These are phyloP conservation scores for Acanthis flammea DNA, from an alignment of 2,797 vertebrate genomes.

Conservation along the genomic window DNA sequence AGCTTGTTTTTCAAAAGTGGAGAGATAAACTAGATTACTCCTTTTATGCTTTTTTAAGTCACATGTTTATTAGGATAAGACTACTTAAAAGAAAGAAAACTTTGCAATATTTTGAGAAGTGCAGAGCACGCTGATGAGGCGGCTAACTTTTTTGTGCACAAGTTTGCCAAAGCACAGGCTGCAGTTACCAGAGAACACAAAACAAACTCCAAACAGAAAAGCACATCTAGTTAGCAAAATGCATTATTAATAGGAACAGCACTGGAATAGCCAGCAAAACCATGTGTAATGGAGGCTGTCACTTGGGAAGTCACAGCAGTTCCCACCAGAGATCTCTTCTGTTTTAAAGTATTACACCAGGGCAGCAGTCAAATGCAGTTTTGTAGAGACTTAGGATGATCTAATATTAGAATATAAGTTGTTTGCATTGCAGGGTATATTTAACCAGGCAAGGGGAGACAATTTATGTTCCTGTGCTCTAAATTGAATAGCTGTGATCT, in stretches of 20 bases:
- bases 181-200: slow-evolving; percentile 11
- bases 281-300: neutral
- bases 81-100: neutral
- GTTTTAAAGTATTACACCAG: neutral
- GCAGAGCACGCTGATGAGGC: fast-evolving
- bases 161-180: neutral
- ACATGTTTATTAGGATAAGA: neutral
- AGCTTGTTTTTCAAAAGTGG: neutral
- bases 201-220: slow-evolving; percentile 28
- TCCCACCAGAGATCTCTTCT: neutral
- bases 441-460: neutral
- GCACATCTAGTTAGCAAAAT: neutral
- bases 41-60: neutral
- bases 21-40: neutral
- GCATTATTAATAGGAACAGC: neutral
- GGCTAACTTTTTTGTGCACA: neutral
- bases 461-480: neutral
- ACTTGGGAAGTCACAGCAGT: neutral
- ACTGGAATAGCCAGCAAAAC: neutral
- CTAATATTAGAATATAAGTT: neutral
- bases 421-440: neutral
- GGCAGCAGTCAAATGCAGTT: neutral
- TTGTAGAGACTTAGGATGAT: neutral
- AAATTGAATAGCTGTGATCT: neutral
- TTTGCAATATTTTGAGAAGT: neutral